These are phyloP conservation scores for Botia kubotai DNA, from an alignment of 2,797 vertebrate species.

Conservation along the genomic window DNA sequence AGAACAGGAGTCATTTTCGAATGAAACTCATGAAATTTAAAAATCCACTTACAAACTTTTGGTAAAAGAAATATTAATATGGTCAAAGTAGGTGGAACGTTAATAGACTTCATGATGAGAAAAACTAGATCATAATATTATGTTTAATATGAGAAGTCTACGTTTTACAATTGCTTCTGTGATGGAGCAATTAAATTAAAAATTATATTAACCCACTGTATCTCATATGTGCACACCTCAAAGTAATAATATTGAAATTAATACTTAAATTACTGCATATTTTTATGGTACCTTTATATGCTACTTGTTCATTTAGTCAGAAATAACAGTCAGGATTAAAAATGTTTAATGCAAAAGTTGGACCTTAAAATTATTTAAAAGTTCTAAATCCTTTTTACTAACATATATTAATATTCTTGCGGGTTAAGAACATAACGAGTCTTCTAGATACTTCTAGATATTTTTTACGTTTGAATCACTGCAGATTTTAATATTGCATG, in stretches of 20 bases:
- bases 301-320: not conserved
- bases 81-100: not conserved
- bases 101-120: not conserved
- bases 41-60: not conserved
- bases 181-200: not conserved
- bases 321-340: not conserved
- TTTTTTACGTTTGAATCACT: no score
- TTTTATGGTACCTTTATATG: not conserved
- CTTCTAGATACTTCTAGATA: no score
- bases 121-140: not conserved
- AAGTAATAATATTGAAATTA: constrained; percentile 13
- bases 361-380: not conserved
- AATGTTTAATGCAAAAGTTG: not conserved
- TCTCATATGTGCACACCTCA: not conserved
- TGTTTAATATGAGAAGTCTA: not conserved
- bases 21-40: not conserved
- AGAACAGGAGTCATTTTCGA: not conserved
- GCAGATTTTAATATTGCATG: no score
- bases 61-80: not conserved
- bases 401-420: no score
- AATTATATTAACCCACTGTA: not conserved
- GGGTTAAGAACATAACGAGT: no score
- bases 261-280: not conserved
- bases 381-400: not conserved
- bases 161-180: not conserved